phyloP scores from a whole-genome alignment of 2,113 vertebrate genomes.

The Crotalus tigris region DNA sequence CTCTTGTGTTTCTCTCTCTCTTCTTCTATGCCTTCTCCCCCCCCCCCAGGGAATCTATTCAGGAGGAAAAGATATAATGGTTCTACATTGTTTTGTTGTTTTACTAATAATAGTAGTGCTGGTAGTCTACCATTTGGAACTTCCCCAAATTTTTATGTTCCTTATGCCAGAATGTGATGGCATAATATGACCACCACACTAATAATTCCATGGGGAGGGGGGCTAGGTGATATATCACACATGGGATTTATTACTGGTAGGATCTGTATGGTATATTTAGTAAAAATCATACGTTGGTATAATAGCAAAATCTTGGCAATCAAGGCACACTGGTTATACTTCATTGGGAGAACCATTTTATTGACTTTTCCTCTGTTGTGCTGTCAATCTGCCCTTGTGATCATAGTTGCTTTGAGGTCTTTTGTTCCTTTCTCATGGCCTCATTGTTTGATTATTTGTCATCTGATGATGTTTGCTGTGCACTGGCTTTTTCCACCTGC shows the following conservation, averaged over 20 bases:
- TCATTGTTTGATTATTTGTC: not conserved
- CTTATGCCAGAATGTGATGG: conserved; percentile 11
- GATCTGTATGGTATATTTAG: conserved; percentile 27
- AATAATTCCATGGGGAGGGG: not conserved
- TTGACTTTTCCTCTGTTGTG: conserved; percentile 15
- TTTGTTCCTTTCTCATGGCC: conserved; percentile 12
- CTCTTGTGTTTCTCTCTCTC: not conserved
- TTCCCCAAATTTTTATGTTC: conserved; percentile 8
- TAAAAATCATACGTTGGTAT: not conserved
- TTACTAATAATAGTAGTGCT: not conserved
- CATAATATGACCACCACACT: not conserved
- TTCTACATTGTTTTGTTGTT: not conserved
- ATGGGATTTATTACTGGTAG: conserved; percentile 32
- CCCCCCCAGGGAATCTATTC: not conserved
- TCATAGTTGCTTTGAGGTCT: conserved; percentile 43
- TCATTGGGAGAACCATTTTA: conserved; percentile 1
- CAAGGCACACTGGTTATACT: not conserved
- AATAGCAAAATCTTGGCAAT: not conserved
- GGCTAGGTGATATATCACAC: not conserved
- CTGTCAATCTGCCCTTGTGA: conserved; percentile 32
- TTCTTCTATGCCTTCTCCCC: not conserved
- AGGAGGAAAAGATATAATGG: not conserved
- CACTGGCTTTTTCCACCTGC: conserved; percentile 25
- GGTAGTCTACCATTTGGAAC: not conserved
- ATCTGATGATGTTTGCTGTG: conserved; percentile 21